A percentile compares a stretch with the other conserved stretches of the same genome.
These are phyloP conservation scores for Athalia rosae DNA, from an alignment of 2,888 invertebrate species.

Conservation along the genomic window DNA sequence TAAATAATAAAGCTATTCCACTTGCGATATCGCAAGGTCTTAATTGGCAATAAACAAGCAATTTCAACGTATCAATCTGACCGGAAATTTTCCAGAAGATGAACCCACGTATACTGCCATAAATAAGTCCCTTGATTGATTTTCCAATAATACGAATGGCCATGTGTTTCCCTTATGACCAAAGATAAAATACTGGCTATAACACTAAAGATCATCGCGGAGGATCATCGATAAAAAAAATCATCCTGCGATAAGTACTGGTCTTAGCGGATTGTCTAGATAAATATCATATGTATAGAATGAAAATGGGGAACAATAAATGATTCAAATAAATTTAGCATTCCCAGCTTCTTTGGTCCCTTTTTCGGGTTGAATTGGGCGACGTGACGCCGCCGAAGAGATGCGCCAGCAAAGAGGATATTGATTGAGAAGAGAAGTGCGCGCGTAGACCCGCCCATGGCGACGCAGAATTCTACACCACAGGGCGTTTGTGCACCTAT, in stretches of 20 bases:
- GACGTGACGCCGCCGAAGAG: constrained; percentile 37
- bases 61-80: background rate
- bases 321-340: background rate
- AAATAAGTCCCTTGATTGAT: too few relatives aligned
- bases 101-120: background rate
- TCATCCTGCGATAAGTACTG: too few relatives aligned
- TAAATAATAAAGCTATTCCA: background rate
- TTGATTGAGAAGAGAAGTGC: constrained; percentile 62
- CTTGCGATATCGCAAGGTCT: background rate
- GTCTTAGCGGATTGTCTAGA: background rate
- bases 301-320: background rate
- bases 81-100: background rate
- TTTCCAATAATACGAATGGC: too few relatives aligned
- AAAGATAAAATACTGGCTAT: too few relatives aligned
- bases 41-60: constrained; percentile 15
- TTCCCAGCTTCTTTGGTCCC: background rate
- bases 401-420: constrained; percentile 58
- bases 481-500: constrained; percentile 4
- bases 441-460: constrained; percentile 52
- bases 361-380: constrained; percentile 11
- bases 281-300: background rate
- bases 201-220: too few relatives aligned
- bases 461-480: constrained; percentile 28
- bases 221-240: too few relatives aligned
- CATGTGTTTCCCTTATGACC: too few relatives aligned